Conservation (phyloP, 2,797 vertebrate genomes). For the Spheniscus humboldti region DNA sequence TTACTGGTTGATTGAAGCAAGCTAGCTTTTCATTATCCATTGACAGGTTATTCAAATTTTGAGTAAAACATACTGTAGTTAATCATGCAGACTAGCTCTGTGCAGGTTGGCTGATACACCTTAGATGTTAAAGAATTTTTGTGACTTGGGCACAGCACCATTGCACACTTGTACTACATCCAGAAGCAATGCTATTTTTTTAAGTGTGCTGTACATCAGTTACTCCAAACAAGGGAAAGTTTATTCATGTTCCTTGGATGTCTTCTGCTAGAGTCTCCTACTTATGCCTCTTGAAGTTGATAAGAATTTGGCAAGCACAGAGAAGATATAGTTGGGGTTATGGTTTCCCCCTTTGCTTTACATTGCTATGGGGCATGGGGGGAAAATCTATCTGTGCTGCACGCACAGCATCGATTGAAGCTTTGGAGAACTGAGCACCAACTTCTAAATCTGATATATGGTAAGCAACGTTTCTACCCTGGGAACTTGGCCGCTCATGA, state of each 20-base stretch:
- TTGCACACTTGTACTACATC: rapidly evolving
- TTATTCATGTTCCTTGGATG: not conserved
- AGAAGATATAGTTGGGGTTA: not conserved
- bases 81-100: not conserved
- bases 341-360: not conserved
- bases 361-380: not conserved
- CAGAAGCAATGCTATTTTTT: not conserved
- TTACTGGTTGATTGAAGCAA: not conserved
- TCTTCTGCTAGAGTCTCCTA: not conserved
- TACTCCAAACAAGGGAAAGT: not conserved
- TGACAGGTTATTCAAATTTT: not conserved
- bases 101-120: not conserved
- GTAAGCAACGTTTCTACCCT: not conserved
- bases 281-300: not conserved
- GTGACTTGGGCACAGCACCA: not conserved
- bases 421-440: not conserved
- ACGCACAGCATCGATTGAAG: not conserved
- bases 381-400: not conserved
- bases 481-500: not conserved
- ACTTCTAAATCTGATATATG: not conserved
- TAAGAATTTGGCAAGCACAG: not conserved
- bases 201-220: not conserved
- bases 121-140: not conserved
- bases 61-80: not conserved
- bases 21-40: not conserved